These are phyloP conservation scores for Caenorhabditis sp. DNA, from an alignment of 2,888 invertebrate genomes.

Conservation along the genomic window DNA sequence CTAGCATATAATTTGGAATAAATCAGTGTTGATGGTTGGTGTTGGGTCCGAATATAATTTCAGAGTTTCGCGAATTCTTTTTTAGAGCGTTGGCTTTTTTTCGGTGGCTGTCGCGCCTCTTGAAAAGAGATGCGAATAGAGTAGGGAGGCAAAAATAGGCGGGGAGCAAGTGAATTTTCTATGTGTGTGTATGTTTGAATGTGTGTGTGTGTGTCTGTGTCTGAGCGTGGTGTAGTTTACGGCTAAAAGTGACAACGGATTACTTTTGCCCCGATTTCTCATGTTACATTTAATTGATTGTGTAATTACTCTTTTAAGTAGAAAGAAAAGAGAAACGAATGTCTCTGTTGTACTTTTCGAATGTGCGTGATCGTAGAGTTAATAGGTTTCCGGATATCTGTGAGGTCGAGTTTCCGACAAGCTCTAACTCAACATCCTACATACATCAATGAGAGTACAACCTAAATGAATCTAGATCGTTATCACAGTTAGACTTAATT, in stretches of 20 bases:
- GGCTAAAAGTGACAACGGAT: conserved; percentile 1
- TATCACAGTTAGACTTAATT: no score
- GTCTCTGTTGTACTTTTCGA: background rate
- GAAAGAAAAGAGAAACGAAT: background rate
- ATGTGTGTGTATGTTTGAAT: background rate
- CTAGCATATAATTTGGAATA: background rate
- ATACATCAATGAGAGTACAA: no score
- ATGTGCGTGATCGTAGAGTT: background rate
- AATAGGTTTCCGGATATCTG: background rate
- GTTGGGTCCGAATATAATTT: conserved; percentile 2
- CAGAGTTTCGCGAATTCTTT: background rate
- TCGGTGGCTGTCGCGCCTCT: background rate
- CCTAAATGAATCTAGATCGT: no score
- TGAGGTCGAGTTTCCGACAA: no score
- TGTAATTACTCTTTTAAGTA: background rate
- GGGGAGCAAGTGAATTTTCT: background rate
- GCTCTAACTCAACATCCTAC: no score
- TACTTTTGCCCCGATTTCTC: background rate
- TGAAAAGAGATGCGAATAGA: background rate
- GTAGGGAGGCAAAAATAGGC: background rate
- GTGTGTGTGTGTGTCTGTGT: background rate
- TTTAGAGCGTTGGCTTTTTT: background rate
- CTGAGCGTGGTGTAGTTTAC: background rate
- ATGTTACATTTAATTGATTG: background rate
- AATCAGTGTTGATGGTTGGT: conserved; percentile 7